These are phyloP conservation scores for Apostichopus leukothele DNA, from an alignment of 53 echinoderm and acorn worm genomes.

Conservation along the genomic window DNA sequence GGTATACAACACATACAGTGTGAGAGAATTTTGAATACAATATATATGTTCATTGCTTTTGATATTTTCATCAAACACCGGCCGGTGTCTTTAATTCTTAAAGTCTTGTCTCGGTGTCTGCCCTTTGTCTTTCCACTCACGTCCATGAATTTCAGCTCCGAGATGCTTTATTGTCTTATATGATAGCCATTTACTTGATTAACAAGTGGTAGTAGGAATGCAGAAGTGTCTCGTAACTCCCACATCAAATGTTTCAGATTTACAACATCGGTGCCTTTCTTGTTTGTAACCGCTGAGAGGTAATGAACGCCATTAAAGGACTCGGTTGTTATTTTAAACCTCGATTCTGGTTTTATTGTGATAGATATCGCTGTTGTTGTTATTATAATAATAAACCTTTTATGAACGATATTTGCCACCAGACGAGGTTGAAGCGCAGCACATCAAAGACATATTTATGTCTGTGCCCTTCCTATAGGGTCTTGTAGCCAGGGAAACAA, in stretches of 20 bases:
- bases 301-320: not conserved
- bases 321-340: not conserved
- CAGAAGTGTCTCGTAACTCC: not conserved
- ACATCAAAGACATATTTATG: constrained; percentile 7
- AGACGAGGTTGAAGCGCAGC: not conserved
- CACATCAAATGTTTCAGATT: not conserved
- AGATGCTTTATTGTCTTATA: no score
- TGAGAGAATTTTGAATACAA: no score
- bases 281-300: not conserved
- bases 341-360: not conserved
- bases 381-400: not conserved
- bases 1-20: no score
- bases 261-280: not conserved
- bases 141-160: no score
- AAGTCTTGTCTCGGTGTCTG: no score
- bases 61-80: no score
- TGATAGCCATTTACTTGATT: not conserved
- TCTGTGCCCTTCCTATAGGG: not conserved
- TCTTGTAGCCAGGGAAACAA: not conserved
- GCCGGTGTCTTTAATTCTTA: no score
- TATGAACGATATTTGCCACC: not conserved
- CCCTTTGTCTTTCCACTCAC: no score
- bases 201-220: not conserved
- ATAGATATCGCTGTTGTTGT: constrained; percentile 12
- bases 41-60: no score